Evolutionary conservation across 2,888 invertebrate genomes (phyloP).

Genomic region (Morpho deidamia): DNA sequence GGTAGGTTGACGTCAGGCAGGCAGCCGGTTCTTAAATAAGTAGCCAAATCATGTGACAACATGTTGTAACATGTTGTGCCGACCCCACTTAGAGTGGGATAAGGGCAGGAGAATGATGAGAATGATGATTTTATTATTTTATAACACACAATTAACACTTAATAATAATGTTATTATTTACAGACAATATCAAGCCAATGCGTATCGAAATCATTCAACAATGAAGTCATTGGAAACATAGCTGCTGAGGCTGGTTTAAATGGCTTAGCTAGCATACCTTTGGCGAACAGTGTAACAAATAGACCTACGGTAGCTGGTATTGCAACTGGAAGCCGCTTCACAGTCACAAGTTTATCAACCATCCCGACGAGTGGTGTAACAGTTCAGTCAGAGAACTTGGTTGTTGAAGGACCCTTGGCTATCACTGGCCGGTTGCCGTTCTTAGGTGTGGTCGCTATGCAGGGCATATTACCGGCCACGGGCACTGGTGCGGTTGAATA

Average conservation of each 20-base stretch:
- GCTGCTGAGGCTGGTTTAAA: background rate
- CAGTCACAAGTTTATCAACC: constrained; percentile 31
- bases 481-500: constrained; percentile 31
- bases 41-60: too few species aligned
- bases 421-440: constrained; percentile 38
- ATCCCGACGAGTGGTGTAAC: constrained; percentile 32
- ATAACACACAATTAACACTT: too few species aligned
- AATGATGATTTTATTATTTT: too few species aligned
- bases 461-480: constrained; percentile 25
- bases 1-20: too few species aligned
- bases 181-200: background rate
- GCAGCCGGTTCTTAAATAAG: too few species aligned
- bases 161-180: background rate
- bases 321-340: constrained; percentile 20
- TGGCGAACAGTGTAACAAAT: background rate
- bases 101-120: too few species aligned
- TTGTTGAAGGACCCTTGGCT: constrained; percentile 35
- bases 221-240: background rate
- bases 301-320: constrained; percentile 8
- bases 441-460: constrained; percentile 31
- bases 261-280: background rate
- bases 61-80: too few species aligned
- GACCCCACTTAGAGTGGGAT: too few species aligned
- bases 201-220: background rate
- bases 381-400: constrained; percentile 36